Percentiles rank a stretch among this genome's conserved stretches.
Conservation (phyloP, 2,888 invertebrate genomes). For the Drosophila macrospina region DNA sequence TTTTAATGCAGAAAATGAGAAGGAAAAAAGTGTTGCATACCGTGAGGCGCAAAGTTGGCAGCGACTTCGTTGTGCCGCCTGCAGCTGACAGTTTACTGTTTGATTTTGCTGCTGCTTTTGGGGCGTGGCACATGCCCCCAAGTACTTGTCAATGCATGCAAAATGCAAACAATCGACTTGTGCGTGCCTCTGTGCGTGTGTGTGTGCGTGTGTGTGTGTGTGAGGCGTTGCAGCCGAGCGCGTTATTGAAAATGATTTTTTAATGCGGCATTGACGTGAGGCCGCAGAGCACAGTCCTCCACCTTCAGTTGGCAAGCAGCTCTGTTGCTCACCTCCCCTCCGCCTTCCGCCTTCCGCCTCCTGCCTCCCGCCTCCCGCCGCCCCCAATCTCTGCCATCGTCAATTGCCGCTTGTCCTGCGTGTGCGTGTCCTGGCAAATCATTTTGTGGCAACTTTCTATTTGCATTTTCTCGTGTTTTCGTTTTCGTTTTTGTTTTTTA, state of each 20-base stretch:
- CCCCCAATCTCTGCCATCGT: neutral
- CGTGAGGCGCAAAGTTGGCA: conserved; percentile 8
- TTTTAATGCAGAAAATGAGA: neutral
- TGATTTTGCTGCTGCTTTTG: conserved; percentile 11
- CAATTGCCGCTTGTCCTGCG: conserved; percentile 18
- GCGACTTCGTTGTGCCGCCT: conserved; percentile 17
- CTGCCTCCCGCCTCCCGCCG: neutral
- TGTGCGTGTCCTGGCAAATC: conserved; percentile 50
- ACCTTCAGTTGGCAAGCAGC: neutral
- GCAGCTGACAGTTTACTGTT: conserved; percentile 37
- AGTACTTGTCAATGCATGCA: conserved; percentile 48
- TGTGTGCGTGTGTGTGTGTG: conserved; percentile 10
- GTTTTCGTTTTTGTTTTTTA: conserved; percentile 21
- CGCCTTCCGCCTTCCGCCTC: neutral
- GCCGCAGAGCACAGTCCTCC: conserved; percentile 7
- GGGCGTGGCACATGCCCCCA: conserved; percentile 26
- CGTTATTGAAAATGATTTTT: conserved; percentile 81
- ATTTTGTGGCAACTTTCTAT: conserved; percentile 64
- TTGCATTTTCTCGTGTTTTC: conserved; percentile 50
- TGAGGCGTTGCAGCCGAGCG: conserved; percentile 50
- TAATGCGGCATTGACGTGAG: conserved; percentile 73
- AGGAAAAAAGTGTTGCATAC: conserved; percentile 13
- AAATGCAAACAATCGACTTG: conserved; percentile 56
- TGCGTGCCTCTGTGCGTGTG: conserved; percentile 7
- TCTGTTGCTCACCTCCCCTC: neutral